Evolutionary conservation across 30 jellyfish, hydroid and myxozoan genomes (phyloP).

Genomic region (Mastigias papua): DNA sequence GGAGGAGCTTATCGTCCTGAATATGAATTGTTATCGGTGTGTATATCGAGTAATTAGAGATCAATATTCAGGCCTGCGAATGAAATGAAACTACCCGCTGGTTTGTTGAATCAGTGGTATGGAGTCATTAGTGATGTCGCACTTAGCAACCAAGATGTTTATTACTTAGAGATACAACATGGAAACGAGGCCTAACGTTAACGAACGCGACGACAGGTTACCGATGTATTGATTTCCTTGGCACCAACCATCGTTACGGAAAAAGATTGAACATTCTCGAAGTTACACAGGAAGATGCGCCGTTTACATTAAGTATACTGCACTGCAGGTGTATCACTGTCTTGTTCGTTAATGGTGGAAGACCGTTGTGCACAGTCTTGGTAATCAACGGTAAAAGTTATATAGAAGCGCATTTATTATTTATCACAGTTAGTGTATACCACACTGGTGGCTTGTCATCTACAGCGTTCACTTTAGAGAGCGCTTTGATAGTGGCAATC

Average conservation of each 20-base stretch:
- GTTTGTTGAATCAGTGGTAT: too few species aligned
- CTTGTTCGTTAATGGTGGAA: neutral
- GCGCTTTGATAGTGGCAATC: neutral
- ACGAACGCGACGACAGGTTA: neutral
- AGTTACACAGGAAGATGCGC: too few species aligned
- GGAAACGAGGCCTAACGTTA: constrained; percentile 9
- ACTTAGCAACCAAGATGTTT: constrained; percentile 8
- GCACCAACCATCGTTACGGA: neutral
- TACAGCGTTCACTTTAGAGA: neutral
- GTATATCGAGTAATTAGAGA: too few species aligned
- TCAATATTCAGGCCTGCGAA: too few species aligned
- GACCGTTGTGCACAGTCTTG: neutral
- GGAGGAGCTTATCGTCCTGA: too few species aligned
- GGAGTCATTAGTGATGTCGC: neutral
- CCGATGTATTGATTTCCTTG: neutral
- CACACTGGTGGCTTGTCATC: neutral
- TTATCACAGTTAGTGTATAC: neutral
- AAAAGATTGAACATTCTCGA: too few species aligned
- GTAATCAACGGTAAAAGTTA: neutral
- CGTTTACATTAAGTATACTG: neutral
- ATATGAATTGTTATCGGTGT: too few species aligned
- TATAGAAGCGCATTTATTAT: neutral
- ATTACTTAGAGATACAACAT: neutral
- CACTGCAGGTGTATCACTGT: neutral
- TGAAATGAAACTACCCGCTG: too few species aligned